Base-by-base conservation (phyloP, 2,797 vertebrate species). In the Takifugu rubripes region DNA sequence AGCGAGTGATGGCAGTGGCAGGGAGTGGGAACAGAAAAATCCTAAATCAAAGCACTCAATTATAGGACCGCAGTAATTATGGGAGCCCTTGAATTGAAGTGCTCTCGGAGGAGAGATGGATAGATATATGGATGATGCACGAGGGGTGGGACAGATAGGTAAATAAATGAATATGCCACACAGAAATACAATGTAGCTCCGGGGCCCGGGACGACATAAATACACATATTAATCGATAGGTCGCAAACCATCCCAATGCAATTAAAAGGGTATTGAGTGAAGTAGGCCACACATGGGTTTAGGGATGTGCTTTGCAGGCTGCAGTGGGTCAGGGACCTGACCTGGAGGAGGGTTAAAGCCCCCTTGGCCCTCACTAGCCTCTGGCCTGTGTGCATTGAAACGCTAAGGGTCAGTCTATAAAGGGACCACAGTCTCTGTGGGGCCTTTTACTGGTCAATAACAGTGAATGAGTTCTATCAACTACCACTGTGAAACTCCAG, bases 131-230 rank as follows among this genome's bases (percentile, higher is more conserved):
- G 82, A 86, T 87, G 88, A 90, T 88, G 89, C 83, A 88, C 75
- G 82, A 81, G 80, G 86, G 72, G 84, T 55, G 77, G 80, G 81
- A 84, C 85, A 84, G 84, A 88, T 90, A 90, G 90, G 87, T 88
- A 90, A 91, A 92, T 90, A 90, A 90, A 92, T 90, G 90, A 91
- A 91, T 87, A 87, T 88, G 88, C 85, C 90, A 89, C 79, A 71
- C 82, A 90, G 83, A 89, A 91, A 91, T 90, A 91, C 89, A 90
- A 87, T 88, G 89, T 84, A 85, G 87, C 83, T 78, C 82, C 54
- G 24, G 64, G 77, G 68, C 77, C 73, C 3, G 25, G 65, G 77
- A 77, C 66, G 73, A 85, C 89, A 90, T 90, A 90, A 90, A 90
- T 91, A 87, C 85, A 86, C 58, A 66, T 77, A 86, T 90, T 87